A percentile compares a stretch with the other conserved stretches of the same genome.
phyloP scores from a whole-genome alignment of 2,113 vertebrate species.

The Sus scrofa region T2T-Sscrofa CM000818.6:23261501-23262000 shows the following conservation, averaged over 20 bases:
- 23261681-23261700: background rate
- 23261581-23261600: background rate
- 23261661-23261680: background rate
- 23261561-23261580: background rate
- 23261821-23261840: background rate
- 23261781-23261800: background rate
- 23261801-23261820: background rate
- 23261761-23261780: background rate
- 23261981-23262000: background rate
- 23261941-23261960: background rate
- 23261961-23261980: background rate
- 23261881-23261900: too few species aligned
- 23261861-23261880: too few species aligned
- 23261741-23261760: background rate
- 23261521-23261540: background rate
- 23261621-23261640: background rate
- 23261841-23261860: background rate
- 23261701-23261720: background rate
- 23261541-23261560: background rate
- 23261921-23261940: too few species aligned
- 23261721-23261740: background rate
- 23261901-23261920: too few species aligned
- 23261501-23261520: background rate
- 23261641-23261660: background rate
- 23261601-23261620: background rate